Base-by-base conservation (phyloP, 2,113 vertebrate genomes). In the Procapra przewalskii region DNA sequence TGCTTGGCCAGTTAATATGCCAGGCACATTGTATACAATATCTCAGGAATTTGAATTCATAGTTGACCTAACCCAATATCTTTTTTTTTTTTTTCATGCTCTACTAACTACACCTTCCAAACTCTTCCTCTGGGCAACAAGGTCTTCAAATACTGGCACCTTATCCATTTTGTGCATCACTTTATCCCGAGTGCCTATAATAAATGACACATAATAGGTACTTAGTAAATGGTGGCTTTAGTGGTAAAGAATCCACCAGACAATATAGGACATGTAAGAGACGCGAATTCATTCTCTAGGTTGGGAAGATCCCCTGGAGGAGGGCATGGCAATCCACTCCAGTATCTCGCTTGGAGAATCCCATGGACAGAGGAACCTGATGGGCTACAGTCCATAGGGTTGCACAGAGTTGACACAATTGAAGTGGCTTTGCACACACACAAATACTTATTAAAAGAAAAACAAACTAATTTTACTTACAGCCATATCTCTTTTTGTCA, bases 11-110 rank as follows among this genome's bases (percentile, higher is more conserved):
- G 50, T 87, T 15, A 79, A 40, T 71, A 84, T 77, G 25, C 75
- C 80, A n/a, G 60, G 12, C 36, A 52, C 25, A 91, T 94, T 50
- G 71, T 85, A 29, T 40, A 19, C 36, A 77, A 0, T 25, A 50
- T 79, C 48, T 77, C 55, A 45, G 52, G 33, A 88, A 88, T 96
- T 89, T 94, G 64, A 75, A 86, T 94, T 96, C 89, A 55, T 45
- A 81, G 12, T 86, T 33, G 48, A 83, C 12, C 88, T 83, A 80
- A 29, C 19, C 14, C 25, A 55, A 3, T 36, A 23, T 77, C 23
- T 31, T 64, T 57, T 45, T 45, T 45, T 45, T 48, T 40, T 79
- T 77, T 77, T 80, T 29, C 13, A 59, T 31, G 15, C 29, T 86
- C 36, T 82, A 60, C 21, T 75, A 92, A 52, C 23, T 17, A 33